phyloP scores from a whole-genome alignment of 1,140 invertebrate species.

The Microplitis demolitor region DNA sequence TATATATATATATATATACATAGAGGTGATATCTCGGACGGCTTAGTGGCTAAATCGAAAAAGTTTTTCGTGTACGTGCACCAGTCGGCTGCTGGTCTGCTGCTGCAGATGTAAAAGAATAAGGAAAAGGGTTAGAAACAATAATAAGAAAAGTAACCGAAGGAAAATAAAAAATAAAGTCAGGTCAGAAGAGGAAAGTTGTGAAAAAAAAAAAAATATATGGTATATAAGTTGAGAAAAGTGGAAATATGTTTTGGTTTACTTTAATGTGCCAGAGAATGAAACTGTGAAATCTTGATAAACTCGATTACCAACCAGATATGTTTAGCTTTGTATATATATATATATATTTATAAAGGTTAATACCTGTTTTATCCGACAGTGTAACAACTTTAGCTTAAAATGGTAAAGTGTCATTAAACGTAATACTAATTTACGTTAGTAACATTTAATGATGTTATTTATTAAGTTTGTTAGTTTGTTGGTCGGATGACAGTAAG shows the following conservation, averaged over 20 bases:
- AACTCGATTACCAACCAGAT: constrained; percentile 31
- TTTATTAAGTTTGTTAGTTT: neutral
- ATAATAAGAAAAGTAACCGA: neutral
- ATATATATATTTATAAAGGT: neutral
- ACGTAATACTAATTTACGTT: constrained; percentile 22
- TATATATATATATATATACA: too few species aligned
- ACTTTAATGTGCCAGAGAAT: constrained; percentile 26
- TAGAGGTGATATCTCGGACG: neutral
- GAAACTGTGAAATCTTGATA: constrained; percentile 39
- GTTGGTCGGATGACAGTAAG: neutral
- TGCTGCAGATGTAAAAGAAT: neutral
- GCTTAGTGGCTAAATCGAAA: constrained; percentile 24
- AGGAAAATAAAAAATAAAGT: neutral
- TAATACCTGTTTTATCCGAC: constrained; percentile 28
- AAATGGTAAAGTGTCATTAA: constrained; percentile 20
- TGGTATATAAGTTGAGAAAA: constrained; percentile 14
- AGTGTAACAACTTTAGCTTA: constrained; percentile 1
- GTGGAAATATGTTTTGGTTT: constrained; percentile 30
- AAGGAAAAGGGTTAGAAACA: neutral
- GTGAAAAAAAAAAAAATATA: neutral
- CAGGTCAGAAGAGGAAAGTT: neutral
- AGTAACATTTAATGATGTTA: neutral
- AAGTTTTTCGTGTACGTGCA: constrained; percentile 19
- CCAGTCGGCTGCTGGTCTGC: neutral
- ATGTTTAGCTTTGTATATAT: too few species aligned